Percentiles rank a stretch among this genome's conserved stretches.
Conservation (phyloP, 2,888 invertebrate genomes). For the Scaptomyza cyrtandrae region DNA sequence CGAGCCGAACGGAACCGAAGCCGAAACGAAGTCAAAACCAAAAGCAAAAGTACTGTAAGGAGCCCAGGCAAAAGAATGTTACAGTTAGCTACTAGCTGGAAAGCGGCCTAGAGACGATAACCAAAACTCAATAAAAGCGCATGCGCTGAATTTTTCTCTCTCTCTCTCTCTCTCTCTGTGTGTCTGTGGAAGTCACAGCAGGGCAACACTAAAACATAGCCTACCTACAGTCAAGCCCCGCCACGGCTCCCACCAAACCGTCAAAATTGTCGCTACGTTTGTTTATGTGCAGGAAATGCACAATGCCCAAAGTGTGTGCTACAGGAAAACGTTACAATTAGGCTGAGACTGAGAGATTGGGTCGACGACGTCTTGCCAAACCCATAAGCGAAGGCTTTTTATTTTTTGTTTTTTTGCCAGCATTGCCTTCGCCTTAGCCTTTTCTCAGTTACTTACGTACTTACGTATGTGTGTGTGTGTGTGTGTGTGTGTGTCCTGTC, state of each 20-base stretch:
- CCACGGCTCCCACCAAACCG: constrained; percentile 1
- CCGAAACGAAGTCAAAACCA: neutral
- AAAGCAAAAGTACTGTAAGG: constrained; percentile 8
- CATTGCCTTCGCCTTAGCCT: constrained; percentile 38
- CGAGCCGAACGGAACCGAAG: constrained; percentile 7
- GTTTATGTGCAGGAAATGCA: constrained; percentile 77
- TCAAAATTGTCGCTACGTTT: constrained; percentile 33
- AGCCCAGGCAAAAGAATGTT: constrained; percentile 35
- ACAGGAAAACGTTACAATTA: constrained; percentile 72
- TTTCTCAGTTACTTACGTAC: constrained; percentile 21
- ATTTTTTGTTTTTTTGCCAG: no score
- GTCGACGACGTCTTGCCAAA: no score
- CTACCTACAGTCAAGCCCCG: neutral
- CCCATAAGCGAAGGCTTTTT: neutral
- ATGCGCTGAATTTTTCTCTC: constrained; percentile 52
- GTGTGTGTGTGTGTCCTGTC: constrained; percentile 15
- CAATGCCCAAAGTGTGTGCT: constrained; percentile 65
- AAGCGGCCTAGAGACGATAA: constrained; percentile 36
- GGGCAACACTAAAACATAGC: neutral
- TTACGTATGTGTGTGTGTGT: neutral
- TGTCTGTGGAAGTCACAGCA: constrained; percentile 26
- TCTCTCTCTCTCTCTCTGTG: neutral
- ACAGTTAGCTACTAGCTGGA: constrained; percentile 33
- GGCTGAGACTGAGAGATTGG: constrained; percentile 39
- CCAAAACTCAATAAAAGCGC: constrained; percentile 32